These are phyloP conservation scores for Rhynchomys soricoides DNA, from an alignment of 2,113 vertebrate species.

Conservation along the genomic window DNA sequence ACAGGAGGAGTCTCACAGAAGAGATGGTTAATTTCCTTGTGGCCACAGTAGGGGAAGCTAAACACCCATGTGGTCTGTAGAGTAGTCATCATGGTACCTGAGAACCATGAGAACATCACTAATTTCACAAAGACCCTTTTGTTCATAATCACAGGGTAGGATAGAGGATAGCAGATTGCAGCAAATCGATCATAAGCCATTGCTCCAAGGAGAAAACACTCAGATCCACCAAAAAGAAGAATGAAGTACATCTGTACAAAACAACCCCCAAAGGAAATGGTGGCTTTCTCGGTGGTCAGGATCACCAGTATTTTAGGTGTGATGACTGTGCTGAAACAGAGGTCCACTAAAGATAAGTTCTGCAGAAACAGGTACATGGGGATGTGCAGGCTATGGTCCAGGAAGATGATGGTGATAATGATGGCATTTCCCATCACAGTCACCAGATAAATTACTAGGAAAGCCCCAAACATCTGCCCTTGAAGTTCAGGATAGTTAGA, in stretches of 20 bases:
- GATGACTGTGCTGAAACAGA: slow-evolving; percentile 55
- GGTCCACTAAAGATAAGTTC: slow-evolving; percentile 62
- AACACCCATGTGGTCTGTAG: slow-evolving; percentile 58
- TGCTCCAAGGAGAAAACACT: slow-evolving; percentile 70
- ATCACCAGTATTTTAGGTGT: slow-evolving; percentile 61
- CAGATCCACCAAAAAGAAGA: slow-evolving; percentile 76
- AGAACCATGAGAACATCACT: slow-evolving; percentile 41
- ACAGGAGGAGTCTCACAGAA: slow-evolving; percentile 71
- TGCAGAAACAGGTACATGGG: slow-evolving; percentile 54
- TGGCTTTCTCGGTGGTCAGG: not conserved
- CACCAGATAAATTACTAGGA: slow-evolving; percentile 67
- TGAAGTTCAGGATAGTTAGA: slow-evolving; percentile 51
- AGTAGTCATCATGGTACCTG: slow-evolving; percentile 20
- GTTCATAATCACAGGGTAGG: slow-evolving; percentile 69
- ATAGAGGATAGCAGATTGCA: slow-evolving; percentile 75
- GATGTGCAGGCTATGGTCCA: slow-evolving; percentile 44
- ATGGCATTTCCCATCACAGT: slow-evolving; percentile 61
- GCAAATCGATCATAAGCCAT: slow-evolving; percentile 77
- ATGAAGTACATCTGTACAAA: slow-evolving; percentile 79
- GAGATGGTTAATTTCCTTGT: slow-evolving; percentile 67
- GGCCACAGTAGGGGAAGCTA: slow-evolving; percentile 73
- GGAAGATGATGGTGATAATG: slow-evolving; percentile 38
- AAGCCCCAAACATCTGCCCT: slow-evolving; percentile 33
- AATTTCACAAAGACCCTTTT: slow-evolving; percentile 27
- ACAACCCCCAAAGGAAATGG: slow-evolving; percentile 54